phyloP scores from a whole-genome alignment of 2,797 vertebrate genomes.

The Trematomus bernacchii region DNA sequence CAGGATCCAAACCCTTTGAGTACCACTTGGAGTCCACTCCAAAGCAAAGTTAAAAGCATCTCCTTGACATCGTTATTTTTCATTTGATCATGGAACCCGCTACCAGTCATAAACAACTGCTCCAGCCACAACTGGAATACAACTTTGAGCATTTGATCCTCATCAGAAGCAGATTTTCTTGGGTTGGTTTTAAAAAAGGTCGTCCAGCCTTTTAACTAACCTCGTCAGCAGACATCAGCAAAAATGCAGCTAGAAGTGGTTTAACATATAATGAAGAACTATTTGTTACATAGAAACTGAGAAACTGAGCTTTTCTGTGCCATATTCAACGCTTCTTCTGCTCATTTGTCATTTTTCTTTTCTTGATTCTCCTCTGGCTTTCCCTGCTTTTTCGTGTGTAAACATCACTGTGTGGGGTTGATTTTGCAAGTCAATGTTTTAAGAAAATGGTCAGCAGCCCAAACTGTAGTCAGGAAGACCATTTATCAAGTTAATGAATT shows the following conservation, averaged over 20 bases:
- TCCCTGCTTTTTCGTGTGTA: background rate
- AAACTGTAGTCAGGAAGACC: conserved; percentile 13
- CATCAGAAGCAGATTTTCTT: conserved; percentile 11
- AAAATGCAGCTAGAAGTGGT: background rate
- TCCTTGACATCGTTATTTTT: background rate
- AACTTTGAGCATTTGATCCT: conserved; percentile 3
- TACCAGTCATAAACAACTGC: conserved; percentile 7
- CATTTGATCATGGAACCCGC: background rate
- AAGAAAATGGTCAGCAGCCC: background rate
- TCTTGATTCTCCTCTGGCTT: background rate
- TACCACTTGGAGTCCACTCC: background rate
- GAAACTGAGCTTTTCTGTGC: conserved; percentile 1
- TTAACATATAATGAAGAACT: conserved; percentile 35
- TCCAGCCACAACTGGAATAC: background rate
- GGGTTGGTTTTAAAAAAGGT: background rate
- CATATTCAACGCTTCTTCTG: background rate
- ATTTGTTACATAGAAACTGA: background rate
- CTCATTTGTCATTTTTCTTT: background rate
- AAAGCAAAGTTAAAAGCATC: background rate
- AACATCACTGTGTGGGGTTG: background rate
- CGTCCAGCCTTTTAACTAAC: conserved; percentile 11
- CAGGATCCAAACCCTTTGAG: conserved; percentile 27
- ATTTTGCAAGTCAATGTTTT: background rate
- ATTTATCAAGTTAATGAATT: conserved; percentile 1
- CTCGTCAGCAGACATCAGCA: conserved; percentile 47